Percentiles rank a stretch among this genome's conserved stretches.
These are phyloP conservation scores for Aphis craccivora DNA, from an alignment of 1,140 invertebrate genomes.

Conservation along the genomic window DNA sequence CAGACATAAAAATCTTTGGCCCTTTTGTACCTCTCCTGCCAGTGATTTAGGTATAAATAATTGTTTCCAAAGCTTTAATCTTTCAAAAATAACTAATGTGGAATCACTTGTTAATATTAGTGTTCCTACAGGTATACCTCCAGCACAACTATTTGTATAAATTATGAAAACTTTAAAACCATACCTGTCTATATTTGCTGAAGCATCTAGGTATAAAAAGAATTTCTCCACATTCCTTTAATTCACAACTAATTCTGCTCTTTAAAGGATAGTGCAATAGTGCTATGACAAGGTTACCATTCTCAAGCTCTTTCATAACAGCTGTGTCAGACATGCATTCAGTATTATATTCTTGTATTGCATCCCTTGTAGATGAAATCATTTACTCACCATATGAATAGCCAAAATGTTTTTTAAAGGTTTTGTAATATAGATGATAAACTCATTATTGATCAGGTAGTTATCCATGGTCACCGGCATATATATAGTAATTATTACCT, in stretches of 20 bases:
- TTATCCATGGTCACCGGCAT: background rate
- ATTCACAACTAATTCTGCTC: background rate
- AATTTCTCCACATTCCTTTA: background rate
- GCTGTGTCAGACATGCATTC: background rate
- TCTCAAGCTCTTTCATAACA: no score
- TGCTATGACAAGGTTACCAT: conserved; percentile 10
- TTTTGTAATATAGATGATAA: background rate
- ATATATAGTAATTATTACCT: background rate
- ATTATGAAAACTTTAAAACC: no score
- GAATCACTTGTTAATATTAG: background rate
- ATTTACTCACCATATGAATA: no score
- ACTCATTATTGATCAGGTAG: background rate
- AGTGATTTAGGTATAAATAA: background rate
- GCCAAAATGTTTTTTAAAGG: background rate
- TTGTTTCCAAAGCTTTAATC: background rate
- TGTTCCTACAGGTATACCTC: background rate
- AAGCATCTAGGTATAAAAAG: conserved; percentile 9
- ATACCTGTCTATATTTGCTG: no score
- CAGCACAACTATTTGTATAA: background rate
- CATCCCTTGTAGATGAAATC: background rate
- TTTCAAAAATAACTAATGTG: background rate
- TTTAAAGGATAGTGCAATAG: background rate
- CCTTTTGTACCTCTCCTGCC: background rate
- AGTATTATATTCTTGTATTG: background rate
- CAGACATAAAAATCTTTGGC: background rate